Percentiles rank a stretch among this genome's conserved stretches.
Evolutionary conservation across 1,140 invertebrate genomes (phyloP).

Genomic region (Muscidifurax raptorellus): DNA sequence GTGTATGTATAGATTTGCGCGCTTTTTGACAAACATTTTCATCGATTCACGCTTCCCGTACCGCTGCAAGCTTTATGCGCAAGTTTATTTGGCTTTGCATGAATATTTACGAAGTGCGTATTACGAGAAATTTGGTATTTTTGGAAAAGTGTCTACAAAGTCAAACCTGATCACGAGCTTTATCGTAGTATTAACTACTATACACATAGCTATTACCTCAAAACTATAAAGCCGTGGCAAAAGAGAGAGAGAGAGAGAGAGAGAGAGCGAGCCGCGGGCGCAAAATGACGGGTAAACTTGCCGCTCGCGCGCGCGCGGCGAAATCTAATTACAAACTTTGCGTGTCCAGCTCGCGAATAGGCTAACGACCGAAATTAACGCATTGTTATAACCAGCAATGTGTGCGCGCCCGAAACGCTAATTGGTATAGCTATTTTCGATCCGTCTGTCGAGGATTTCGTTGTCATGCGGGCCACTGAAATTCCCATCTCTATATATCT

Average conservation of each 20-base stretch:
- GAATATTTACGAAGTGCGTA: neutral
- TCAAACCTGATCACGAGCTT: neutral
- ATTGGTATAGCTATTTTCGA: slow-evolving; percentile 12
- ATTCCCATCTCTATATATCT: neutral
- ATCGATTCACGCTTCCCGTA: neutral
- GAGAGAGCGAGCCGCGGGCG: too few species aligned
- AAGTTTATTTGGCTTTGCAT: neutral
- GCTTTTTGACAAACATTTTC: neutral
- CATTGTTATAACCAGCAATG: slow-evolving; percentile 23
- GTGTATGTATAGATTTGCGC: neutral
- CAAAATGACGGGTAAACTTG: too few species aligned
- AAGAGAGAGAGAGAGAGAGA: too few species aligned
- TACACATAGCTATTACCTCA: too few species aligned
- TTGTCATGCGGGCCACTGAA: neutral
- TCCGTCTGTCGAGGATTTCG: neutral
- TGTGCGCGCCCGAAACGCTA: neutral
- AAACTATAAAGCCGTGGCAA: neutral
- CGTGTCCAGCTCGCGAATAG: neutral
- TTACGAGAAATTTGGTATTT: neutral
- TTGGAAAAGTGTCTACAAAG: too few species aligned
- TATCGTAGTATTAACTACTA: too few species aligned
- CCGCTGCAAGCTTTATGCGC: neutral
- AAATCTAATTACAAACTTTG: neutral
- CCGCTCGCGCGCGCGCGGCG: too few species aligned
- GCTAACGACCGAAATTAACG: slow-evolving; percentile 14